Evolutionary conservation across 2,888 invertebrate species (phyloP), one percentile per base, ranked within the genome.

Genomic region (Drosophila paucipuncta): DNA sequence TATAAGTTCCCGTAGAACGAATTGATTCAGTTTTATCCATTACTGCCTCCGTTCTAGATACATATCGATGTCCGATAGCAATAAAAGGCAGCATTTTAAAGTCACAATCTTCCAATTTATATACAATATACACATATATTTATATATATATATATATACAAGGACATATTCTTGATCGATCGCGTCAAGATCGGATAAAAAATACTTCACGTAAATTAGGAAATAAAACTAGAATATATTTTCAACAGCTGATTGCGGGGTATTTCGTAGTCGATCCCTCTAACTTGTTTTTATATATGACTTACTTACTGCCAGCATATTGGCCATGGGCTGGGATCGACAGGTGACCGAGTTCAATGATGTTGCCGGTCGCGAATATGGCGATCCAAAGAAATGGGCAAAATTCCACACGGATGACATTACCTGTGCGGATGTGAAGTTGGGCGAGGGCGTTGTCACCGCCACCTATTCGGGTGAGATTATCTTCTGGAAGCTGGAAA

Each of bases 401-500:
- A 94, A 94, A 53, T 94, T 95, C 28, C 97, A 97, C 92, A 94
- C 94, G 0, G 97, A 97, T 83, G 96, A 97, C 92, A 95, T 98
- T 77, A 94, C 96, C 58, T 95, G 96, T 37, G 95, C 96, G 1
- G 95, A 96, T 49, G 95, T 95, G 1, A 94, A 95, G 76, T 80
- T 94, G 28, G 96, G 97, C 0, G 95, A 96, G 89, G 94, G 96
- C 25, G 92, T 98, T 35, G 97, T 95, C 49, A 97, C 97, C 1
- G 92, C 91, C 57, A 96, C 96, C 16, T 96, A 96, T 92, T 96
- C 95, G 82, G 97, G 97, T 0, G 97, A 97, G 92, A 94, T 98
- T 57, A 94, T 97, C 31, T 94, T 98, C 78, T 97, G 97, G 97
- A 95, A 96, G 79, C 93, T 97, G 65, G 97, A 97, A 93, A 97